These are phyloP conservation scores for Lanius ludovicianus DNA, from an alignment of 2,113 vertebrate genomes.

Conservation along the genomic window DNA sequence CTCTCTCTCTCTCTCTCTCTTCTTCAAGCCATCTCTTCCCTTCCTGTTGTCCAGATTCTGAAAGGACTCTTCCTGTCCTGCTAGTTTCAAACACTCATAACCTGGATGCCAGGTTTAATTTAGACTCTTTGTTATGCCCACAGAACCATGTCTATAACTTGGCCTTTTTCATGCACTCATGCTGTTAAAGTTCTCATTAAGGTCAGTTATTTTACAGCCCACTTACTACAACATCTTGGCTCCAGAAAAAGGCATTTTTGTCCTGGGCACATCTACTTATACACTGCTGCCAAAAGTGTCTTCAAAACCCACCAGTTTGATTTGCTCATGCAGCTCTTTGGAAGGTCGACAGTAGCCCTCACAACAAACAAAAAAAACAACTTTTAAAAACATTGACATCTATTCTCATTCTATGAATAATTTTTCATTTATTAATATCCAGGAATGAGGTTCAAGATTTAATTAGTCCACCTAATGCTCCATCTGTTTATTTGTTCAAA, in stretches of 20 bases:
- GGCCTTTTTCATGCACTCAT: background rate
- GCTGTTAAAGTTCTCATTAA: conserved; percentile 19
- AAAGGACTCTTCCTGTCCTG: background rate
- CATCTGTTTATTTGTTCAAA: background rate
- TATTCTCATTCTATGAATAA: background rate
- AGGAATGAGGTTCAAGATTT: background rate
- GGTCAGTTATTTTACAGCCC: background rate
- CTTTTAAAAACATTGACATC: background rate
- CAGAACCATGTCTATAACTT: background rate
- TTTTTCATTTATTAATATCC: background rate
- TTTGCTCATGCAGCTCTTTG: background rate
- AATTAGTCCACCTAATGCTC: background rate
- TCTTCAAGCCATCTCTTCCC: background rate
- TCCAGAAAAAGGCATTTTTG: background rate
- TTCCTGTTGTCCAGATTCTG: background rate
- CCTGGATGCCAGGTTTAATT: background rate
- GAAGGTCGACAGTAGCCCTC: background rate
- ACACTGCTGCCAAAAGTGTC: background rate
- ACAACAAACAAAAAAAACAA: background rate
- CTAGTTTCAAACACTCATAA: background rate
- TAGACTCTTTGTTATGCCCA: background rate
- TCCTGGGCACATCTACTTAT: background rate
- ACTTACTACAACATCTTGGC: background rate
- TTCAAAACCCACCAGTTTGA: background rate
- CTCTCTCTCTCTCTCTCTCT: rapidly evolving